Conservation (phyloP, 2,888 invertebrate species). For the Drosophila meridionalis region DNA sequence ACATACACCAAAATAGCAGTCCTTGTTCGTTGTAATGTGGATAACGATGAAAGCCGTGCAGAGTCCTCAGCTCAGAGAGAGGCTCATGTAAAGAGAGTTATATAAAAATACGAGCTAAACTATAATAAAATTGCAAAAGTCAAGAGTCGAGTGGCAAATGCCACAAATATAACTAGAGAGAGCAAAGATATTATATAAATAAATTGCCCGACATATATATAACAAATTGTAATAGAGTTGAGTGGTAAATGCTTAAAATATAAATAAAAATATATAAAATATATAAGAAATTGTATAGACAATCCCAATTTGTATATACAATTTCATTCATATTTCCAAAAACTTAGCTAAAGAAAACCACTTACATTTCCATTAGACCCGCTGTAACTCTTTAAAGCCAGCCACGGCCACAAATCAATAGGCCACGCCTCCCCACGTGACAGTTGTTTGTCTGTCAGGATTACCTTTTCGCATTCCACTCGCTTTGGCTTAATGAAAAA, state of each 20-base stretch:
- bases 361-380: background rate
- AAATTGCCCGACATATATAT: background rate
- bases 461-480: conserved; percentile 8
- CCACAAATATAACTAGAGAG: background rate
- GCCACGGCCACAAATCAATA: conserved; percentile 29
- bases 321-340: background rate
- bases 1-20: background rate
- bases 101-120: background rate
- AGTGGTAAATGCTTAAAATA: no score
- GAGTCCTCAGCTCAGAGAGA: background rate
- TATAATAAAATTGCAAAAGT: background rate
- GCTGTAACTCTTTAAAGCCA: background rate
- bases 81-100: background rate
- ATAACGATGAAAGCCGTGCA: background rate
- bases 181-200: background rate
- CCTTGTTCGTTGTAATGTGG: background rate
- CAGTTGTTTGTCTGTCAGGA: conserved; percentile 2
- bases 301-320: background rate
- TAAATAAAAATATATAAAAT: no score
- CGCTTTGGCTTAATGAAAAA: conserved; percentile 37
- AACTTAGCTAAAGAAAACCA: background rate
- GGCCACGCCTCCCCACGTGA: conserved; percentile 19
- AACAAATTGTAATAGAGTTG: no score
- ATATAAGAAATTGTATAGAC: no score
- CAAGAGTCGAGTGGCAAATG: background rate